Percentiles rank a stretch among this genome's conserved stretches.
phyloP scores from a whole-genome alignment of 92 coral and sea anemone genomes.

The Zoanthus gigantus region DNA sequence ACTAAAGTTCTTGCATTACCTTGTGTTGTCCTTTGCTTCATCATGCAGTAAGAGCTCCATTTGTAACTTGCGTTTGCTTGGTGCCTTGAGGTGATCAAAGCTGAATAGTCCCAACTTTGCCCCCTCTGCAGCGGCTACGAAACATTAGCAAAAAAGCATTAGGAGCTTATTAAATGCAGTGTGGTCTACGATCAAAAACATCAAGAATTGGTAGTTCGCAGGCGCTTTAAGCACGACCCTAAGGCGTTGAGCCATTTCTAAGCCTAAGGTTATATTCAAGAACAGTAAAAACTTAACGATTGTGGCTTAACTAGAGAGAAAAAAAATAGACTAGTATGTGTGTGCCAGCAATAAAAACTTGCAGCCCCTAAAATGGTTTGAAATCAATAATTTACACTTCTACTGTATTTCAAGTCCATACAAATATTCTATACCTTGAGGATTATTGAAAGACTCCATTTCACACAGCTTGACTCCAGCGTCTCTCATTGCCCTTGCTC shows the following conservation, averaged over 20 bases:
- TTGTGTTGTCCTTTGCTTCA: slow-evolving; percentile 37
- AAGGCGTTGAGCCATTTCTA: too few relatives aligned
- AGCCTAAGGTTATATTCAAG: too few relatives aligned
- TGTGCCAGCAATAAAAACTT: too few relatives aligned
- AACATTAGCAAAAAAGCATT: background rate
- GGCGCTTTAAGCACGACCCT: too few relatives aligned
- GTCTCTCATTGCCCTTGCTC: slow-evolving; percentile 82
- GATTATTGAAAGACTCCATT: slow-evolving; percentile 82
- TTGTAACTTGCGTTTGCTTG: slow-evolving; percentile 71
- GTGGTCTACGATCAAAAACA: too few relatives aligned
- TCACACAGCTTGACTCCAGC: slow-evolving; percentile 77
- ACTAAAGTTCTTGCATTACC: background rate
- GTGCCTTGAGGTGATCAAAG: slow-evolving; percentile 81
- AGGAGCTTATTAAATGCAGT: too few relatives aligned
- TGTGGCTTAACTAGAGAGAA: too few relatives aligned
- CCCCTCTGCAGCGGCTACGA: slow-evolving; percentile 92
- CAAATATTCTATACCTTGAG: slow-evolving; percentile 72
- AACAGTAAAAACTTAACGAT: too few relatives aligned
- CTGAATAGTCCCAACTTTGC: slow-evolving; percentile 78
- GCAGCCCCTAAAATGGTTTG: too few relatives aligned
- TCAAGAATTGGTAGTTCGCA: too few relatives aligned
- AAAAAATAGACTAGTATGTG: too few relatives aligned
- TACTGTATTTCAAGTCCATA: background rate
- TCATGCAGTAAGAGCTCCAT: slow-evolving; percentile 73
- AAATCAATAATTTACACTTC: background rate